Conservation (phyloP, 64 coral and sea anemone genomes). For the Catalaphyllia jardinei region DNA sequence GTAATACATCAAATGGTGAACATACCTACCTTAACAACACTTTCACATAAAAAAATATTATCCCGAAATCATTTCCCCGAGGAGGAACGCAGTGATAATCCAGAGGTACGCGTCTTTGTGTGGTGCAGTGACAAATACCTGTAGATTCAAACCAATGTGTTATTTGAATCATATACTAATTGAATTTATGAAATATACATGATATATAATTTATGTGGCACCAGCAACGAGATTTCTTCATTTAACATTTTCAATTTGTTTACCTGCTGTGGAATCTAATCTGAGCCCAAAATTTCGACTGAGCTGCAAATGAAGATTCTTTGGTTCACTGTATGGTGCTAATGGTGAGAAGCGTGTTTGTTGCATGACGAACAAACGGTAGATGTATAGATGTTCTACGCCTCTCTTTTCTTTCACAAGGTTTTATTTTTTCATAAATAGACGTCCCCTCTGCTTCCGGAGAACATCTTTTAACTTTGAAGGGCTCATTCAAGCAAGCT, state of each 20-base stretch:
- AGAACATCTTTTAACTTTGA: too few relatives aligned
- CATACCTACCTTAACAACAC: not conserved
- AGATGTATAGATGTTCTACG: too few relatives aligned
- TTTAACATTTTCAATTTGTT: not conserved
- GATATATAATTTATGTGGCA: slow-evolving; percentile 12
- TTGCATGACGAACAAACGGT: not conserved
- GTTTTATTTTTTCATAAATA: too few relatives aligned
- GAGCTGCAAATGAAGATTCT: too few relatives aligned
- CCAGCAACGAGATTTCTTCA: not conserved
- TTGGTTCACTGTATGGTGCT: too few relatives aligned
- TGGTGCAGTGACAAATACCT: not conserved
- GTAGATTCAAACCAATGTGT: slow-evolving; percentile 21
- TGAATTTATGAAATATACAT: not conserved
- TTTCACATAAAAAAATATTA: not conserved
- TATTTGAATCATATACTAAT: not conserved
- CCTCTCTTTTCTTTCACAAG: too few relatives aligned
- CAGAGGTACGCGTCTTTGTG: slow-evolving; percentile 1
- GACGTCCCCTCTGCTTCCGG: too few relatives aligned
- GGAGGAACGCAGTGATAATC: not conserved
- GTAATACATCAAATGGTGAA: not conserved
- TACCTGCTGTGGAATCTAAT: not conserved
- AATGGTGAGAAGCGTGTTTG: not conserved
- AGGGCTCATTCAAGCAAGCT: too few relatives aligned
- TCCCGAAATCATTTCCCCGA: not conserved
- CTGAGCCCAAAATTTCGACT: not conserved